Evolutionary conservation across 1,140 invertebrate genomes (phyloP).

Genomic region (Copidosoma floridanum): DNA sequence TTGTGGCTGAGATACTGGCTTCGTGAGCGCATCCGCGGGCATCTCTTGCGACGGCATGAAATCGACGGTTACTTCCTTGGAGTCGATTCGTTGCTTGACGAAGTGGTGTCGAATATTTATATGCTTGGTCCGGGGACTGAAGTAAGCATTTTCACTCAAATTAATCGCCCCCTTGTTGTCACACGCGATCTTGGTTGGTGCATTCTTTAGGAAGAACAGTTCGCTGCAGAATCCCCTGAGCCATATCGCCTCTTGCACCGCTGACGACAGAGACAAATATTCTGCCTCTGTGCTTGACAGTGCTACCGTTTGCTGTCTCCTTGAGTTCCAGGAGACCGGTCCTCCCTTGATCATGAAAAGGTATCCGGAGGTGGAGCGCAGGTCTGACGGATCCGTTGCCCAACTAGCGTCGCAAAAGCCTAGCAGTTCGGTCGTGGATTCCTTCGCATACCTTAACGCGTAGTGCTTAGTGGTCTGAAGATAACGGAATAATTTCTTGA

Average conservation of each 20-base stretch:
- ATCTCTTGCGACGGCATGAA: neutral
- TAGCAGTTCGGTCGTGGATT: too few species aligned
- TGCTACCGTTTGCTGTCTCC: too few species aligned
- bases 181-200: neutral
- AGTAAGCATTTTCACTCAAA: neutral
- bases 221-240: neutral
- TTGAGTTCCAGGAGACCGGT: too few species aligned
- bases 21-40: too few species aligned
- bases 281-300: too few species aligned
- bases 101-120: neutral
- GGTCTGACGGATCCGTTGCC: too few species aligned
- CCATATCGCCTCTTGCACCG: neutral
- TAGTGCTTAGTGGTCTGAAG: constrained; percentile 28
- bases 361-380: too few species aligned
- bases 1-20: too few species aligned
- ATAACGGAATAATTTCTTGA: constrained; percentile 37
- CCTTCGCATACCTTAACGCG: constrained; percentile 15
- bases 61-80: neutral
- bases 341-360: too few species aligned
- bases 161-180: neutral
- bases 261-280: too few species aligned
- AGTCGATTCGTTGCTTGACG: neutral
- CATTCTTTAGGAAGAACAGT: neutral
- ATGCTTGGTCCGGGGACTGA: neutral
- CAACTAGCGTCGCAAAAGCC: too few species aligned